A percentile compares a stretch with the other conserved stretches of the same genome.
Conservation (phyloP, 1,140 invertebrate species). For the Orussus abietinus region DNA sequence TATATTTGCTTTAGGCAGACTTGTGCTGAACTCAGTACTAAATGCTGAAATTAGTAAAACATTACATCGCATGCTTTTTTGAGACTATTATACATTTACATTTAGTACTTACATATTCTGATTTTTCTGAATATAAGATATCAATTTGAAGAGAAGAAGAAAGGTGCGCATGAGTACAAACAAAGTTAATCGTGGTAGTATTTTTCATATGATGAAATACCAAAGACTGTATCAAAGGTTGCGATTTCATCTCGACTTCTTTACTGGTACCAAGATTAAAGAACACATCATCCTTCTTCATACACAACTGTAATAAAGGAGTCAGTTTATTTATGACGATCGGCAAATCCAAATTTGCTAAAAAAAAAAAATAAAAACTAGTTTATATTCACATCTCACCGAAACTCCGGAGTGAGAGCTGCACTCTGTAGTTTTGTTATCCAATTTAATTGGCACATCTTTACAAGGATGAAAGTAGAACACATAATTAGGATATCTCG, state of each 20-base stretch:
- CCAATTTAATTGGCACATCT: slow-evolving; percentile 13
- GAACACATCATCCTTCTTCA: neutral
- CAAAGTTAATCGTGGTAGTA: slow-evolving; percentile 13
- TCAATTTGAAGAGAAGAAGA: neutral
- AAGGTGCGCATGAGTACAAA: slow-evolving; percentile 4
- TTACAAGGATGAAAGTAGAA: slow-evolving; percentile 24
- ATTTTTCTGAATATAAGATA: slow-evolving; percentile 1
- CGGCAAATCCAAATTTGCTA: neutral
- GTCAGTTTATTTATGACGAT: slow-evolving; percentile 1
- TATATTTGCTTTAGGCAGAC: slow-evolving; percentile 14
- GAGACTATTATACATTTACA: slow-evolving; percentile 8
- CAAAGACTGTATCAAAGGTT: neutral
- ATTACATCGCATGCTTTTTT: neutral
- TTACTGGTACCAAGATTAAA: slow-evolving; percentile 16
- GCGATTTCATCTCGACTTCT: slow-evolving; percentile 16
- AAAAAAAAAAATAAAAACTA: neutral
- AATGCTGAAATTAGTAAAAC: slow-evolving; percentile 20
- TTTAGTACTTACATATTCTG: neutral
- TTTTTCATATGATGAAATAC: slow-evolving; percentile 11
- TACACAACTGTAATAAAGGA: slow-evolving; percentile 18
- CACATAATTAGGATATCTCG: neutral
- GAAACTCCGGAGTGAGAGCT: slow-evolving; percentile 4
- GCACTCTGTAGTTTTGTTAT: neutral
- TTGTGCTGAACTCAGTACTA: slow-evolving; percentile 16
- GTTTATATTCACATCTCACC: slow-evolving; percentile 16